Evolutionary conservation across 2,888 invertebrate species (phyloP).

Genomic region (Lathronympha strigana): DNA sequence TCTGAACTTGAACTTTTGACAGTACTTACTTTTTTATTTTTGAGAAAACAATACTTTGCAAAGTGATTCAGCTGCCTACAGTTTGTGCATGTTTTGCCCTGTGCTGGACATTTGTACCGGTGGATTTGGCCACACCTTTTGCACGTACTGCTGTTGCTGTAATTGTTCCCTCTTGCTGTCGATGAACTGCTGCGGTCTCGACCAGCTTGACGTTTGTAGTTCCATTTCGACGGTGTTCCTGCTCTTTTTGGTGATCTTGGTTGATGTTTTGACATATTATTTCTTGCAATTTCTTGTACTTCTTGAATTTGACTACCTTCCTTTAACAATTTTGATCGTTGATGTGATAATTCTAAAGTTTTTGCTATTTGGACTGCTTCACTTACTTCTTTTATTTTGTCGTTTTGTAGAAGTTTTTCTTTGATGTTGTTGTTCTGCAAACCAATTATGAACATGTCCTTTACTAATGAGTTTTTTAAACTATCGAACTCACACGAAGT

Average conservation of each 20-base stretch:
- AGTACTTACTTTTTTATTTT: constrained; percentile 10
- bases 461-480: constrained; percentile 1
- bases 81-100: constrained; percentile 13
- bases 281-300: neutral
- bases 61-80: constrained; percentile 22
- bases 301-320: neutral
- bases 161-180: neutral
- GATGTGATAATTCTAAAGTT: neutral
- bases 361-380: neutral
- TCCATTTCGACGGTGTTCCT: neutral
- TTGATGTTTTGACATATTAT: neutral
- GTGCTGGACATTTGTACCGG: constrained; percentile 1
- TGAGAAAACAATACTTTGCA: constrained; percentile 4
- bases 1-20: no score
- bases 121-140: constrained; percentile 5
- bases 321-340: neutral
- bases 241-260: neutral
- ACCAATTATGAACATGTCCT: constrained; percentile 4
- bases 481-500: neutral
- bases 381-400: neutral
- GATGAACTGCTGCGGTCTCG: neutral
- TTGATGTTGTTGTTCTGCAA: neutral
- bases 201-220: neutral
- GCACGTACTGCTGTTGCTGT: neutral
- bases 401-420: constrained; percentile 9